phyloP scores from a whole-genome alignment of 2,888 invertebrate genomes.

The Oscheius sp. region DNA sequence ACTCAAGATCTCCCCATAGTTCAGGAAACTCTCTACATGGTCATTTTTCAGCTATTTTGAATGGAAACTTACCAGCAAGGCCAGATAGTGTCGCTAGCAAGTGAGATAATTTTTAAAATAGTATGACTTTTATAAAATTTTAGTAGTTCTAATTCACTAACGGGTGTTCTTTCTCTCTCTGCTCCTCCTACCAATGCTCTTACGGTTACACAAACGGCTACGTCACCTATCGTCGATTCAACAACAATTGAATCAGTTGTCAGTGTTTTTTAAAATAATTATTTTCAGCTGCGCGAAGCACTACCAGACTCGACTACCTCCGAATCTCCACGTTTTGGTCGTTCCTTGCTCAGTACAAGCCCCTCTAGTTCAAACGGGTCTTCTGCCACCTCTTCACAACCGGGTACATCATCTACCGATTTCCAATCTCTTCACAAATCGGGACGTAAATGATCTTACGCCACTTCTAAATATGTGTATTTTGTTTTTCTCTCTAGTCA shows the following conservation, averaged over 20 bases:
- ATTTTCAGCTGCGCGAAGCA: slow-evolving; percentile 35
- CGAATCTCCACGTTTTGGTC: slow-evolving; percentile 31
- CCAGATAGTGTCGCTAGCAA: slow-evolving; percentile 47
- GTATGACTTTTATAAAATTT: slow-evolving; percentile 4
- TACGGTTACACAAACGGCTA: slow-evolving; percentile 43
- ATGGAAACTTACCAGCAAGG: slow-evolving; percentile 27
- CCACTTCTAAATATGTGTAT: not conserved
- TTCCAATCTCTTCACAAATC: slow-evolving; percentile 23
- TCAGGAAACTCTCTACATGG: slow-evolving; percentile 20
- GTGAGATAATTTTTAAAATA: slow-evolving; percentile 24
- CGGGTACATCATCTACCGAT: slow-evolving; percentile 27
- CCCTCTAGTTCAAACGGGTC: slow-evolving; percentile 22
- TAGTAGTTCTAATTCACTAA: slow-evolving; percentile 44
- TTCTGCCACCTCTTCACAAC: slow-evolving; percentile 17
- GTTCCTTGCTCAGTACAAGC: not conserved
- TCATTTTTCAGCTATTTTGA: slow-evolving; percentile 30
- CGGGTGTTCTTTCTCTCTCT: slow-evolving; percentile 37
- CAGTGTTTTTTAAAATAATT: not conserved
- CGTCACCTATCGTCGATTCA: slow-evolving; percentile 36
- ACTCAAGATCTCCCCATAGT: slow-evolving; percentile 43
- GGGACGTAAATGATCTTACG: not conserved
- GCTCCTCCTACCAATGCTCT: slow-evolving; percentile 38
- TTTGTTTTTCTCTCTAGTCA: slow-evolving; percentile 5
- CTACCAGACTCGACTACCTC: slow-evolving; percentile 41
- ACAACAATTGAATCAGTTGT: slow-evolving; percentile 32